phyloP scores from a whole-genome alignment of 1,140 invertebrate species.

The Bombus sylvicola region DNA sequence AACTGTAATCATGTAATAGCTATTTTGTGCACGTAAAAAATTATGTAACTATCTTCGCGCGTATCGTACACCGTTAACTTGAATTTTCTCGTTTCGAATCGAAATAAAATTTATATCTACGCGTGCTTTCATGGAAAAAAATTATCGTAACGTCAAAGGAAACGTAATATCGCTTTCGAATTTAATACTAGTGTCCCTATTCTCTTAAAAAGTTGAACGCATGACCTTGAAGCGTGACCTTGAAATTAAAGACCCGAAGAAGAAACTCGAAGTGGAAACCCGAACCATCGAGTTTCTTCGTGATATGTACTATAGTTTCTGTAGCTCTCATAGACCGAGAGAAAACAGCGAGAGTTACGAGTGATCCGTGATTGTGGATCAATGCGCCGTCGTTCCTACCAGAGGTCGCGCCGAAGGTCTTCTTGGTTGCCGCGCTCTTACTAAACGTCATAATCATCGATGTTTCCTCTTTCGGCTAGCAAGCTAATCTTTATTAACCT shows the following conservation, averaged over 20 bases:
- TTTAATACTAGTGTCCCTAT: too few species aligned
- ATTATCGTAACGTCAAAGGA: not conserved
- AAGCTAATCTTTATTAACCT: not conserved
- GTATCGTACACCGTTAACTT: not conserved
- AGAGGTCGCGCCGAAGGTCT: conserved; percentile 45
- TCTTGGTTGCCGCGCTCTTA: conserved; percentile 11
- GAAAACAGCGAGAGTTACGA: conserved; percentile 37
- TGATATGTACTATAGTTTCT: conserved; percentile 1
- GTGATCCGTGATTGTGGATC: conserved; percentile 34
- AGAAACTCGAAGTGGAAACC: conserved; percentile 12
- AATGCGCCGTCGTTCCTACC: conserved; percentile 21
- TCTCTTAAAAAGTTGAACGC: not conserved
- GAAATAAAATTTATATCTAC: not conserved
- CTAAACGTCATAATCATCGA: not conserved
- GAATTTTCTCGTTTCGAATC: not conserved
- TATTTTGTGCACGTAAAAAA: conserved; percentile 21
- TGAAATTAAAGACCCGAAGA: not conserved
- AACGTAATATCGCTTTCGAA: too few species aligned
- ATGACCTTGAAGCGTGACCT: conserved; percentile 15
- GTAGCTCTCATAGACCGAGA: not conserved
- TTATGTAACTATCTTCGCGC: not conserved
- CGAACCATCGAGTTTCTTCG: not conserved
- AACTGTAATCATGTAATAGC: conserved; percentile 41
- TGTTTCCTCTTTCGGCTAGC: not conserved
- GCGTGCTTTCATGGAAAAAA: not conserved